A percentile compares a stretch with the other conserved stretches of the same genome.
These are phyloP conservation scores for Goniozus legneri DNA, from an alignment of 1,140 invertebrate genomes.

Conservation along the genomic window DNA sequence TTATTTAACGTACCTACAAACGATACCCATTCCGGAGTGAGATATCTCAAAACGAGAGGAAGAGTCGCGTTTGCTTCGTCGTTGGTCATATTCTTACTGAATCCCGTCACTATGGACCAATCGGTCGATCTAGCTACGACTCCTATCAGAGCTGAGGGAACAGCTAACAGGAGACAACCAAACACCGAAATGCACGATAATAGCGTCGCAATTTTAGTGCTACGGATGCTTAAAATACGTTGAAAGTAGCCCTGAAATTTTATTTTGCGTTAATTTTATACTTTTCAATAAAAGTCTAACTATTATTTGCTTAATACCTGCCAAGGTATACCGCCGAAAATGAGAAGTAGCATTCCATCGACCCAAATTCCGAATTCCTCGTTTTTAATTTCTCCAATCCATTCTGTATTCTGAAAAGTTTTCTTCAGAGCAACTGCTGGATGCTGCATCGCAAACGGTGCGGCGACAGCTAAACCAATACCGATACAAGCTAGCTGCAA, in stretches of 20 bases:
- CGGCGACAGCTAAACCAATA: conserved; percentile 64
- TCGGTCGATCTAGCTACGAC: conserved; percentile 67
- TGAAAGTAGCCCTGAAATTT: conserved; percentile 80
- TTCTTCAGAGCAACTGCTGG: conserved; percentile 56
- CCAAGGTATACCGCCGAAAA: conserved; percentile 83
- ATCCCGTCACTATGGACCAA: conserved; percentile 58
- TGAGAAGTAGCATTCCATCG: conserved; percentile 68
- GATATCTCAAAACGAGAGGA: conserved; percentile 71
- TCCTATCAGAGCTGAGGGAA: conserved; percentile 73
- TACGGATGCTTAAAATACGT: conserved; percentile 73
- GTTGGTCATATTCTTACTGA: conserved; percentile 47
- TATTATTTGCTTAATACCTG: too few species aligned
- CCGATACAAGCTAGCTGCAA: conserved; percentile 77
- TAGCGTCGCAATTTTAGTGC: conserved; percentile 64
- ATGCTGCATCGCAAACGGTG: conserved; percentile 61
- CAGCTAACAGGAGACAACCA: conserved; percentile 70
- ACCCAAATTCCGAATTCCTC: conserved; percentile 63
- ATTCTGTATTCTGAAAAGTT: conserved; percentile 56
- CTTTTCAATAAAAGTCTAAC: conserved; percentile 1
- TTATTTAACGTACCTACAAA: conserved; percentile 39
- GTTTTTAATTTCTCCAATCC: conserved; percentile 63
- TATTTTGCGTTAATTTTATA: too few species aligned
- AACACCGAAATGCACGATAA: conserved; percentile 73
- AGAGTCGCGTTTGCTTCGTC: conserved; percentile 64
- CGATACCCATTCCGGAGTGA: conserved; percentile 62